These are phyloP conservation scores for Antechinus flavipes DNA, from an alignment of 2,113 vertebrate species.

Conservation along the genomic window DNA sequence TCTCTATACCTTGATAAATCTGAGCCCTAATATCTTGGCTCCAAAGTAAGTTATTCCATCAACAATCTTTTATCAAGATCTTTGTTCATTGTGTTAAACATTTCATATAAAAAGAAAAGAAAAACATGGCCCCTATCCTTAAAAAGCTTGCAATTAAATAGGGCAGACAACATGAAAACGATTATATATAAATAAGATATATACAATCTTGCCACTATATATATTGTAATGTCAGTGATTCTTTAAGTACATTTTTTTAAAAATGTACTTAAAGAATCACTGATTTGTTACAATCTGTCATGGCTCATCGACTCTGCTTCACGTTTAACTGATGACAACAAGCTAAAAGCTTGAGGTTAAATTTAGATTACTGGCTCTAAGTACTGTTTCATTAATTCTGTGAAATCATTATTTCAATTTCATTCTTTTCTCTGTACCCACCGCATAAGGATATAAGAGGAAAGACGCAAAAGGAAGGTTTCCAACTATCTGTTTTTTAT, in stretches of 20 bases:
- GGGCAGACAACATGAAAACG: background rate
- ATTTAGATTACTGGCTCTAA: background rate
- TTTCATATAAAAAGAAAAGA: background rate
- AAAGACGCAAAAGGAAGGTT: background rate
- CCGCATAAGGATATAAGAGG: background rate
- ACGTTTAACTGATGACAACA: background rate
- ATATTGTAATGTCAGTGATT: too few species aligned
- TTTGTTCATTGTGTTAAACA: background rate
- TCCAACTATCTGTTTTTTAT: accelerated
- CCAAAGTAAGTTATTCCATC: background rate
- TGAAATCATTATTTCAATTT: background rate
- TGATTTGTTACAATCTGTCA: background rate
- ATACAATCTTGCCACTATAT: background rate
- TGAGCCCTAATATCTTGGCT: background rate
- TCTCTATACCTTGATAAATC: background rate
- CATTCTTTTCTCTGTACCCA: background rate
- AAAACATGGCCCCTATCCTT: background rate
- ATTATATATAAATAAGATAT: background rate
- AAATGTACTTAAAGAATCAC: background rate
- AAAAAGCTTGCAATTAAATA: background rate
- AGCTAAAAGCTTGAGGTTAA: background rate
- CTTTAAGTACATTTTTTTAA: background rate
- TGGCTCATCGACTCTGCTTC: background rate
- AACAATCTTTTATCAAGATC: background rate
- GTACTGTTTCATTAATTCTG: background rate